Conservation (phyloP, 1,140 invertebrate genomes). For the Zaprionus africanus region DNA sequence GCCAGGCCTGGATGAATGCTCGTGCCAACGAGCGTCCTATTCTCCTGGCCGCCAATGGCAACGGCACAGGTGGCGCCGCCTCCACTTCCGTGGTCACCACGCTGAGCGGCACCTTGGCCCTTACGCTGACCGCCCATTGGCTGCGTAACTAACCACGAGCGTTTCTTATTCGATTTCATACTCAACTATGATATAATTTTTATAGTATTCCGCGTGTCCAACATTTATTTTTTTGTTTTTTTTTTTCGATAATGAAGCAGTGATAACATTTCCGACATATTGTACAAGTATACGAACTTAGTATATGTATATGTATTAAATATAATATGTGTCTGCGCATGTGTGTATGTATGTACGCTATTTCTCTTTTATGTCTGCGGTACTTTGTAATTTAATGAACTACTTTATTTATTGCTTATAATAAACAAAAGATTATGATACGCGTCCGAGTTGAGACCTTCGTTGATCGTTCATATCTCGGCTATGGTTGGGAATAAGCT, state of each 20-base stretch:
- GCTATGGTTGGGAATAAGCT: neutral
- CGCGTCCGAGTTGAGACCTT: neutral
- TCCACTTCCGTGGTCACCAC: constrained; percentile 5
- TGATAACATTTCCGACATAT: constrained; percentile 33
- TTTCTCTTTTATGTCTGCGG: constrained; percentile 24
- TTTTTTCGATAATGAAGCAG: constrained; percentile 29
- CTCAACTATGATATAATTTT: constrained; percentile 31
- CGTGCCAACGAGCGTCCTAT: constrained; percentile 66
- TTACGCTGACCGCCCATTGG: constrained; percentile 30
- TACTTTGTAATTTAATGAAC: constrained; percentile 54
- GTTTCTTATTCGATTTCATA: constrained; percentile 10
- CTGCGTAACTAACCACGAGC: constrained; percentile 32
- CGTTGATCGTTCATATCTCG: neutral
- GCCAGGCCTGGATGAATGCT: constrained; percentile 83
- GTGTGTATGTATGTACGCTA: neutral
- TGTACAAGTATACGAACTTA: constrained; percentile 8
- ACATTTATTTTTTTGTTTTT: constrained; percentile 15
- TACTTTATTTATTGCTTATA: constrained; percentile 58
- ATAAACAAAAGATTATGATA: constrained; percentile 50
- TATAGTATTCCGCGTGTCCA: constrained; percentile 35
- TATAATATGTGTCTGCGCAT: neutral
- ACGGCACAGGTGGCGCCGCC: constrained; percentile 51
- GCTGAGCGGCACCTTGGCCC: constrained; percentile 34
- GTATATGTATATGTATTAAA: constrained; percentile 15
- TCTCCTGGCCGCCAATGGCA: constrained; percentile 42